Evolutionary conservation across 2,888 invertebrate genomes (phyloP).

Genomic region (Catonia carolina): DNA sequence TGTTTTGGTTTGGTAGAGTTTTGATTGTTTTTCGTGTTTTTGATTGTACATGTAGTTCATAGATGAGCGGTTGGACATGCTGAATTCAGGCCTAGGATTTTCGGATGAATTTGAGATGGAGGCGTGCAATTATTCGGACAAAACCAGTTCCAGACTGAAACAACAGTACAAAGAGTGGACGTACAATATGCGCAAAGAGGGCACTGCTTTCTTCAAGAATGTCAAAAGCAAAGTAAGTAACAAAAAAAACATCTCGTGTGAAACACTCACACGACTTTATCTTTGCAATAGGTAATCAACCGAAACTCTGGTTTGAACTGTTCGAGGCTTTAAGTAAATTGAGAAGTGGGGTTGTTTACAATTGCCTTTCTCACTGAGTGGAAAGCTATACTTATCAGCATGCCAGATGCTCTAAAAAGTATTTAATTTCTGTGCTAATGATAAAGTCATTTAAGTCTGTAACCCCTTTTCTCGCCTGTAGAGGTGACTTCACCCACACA

Average conservation of each 20-base stretch:
- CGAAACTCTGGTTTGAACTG: not conserved
- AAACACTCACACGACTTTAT: no score
- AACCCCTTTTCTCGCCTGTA: no score
- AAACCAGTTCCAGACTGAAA: slow-evolving; percentile 55
- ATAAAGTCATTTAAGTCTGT: no score
- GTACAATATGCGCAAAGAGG: slow-evolving; percentile 68
- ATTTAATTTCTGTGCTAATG: no score
- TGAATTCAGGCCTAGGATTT: slow-evolving; percentile 88
- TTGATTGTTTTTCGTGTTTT: no score
- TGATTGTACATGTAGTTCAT: slow-evolving; percentile 91
- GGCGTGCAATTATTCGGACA: slow-evolving; percentile 62
- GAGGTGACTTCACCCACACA: no score
- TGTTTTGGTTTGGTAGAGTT: no score
- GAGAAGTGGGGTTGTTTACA: not conserved
- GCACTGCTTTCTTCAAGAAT: slow-evolving; percentile 75
- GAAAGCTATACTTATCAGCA: no score
- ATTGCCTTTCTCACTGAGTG: no score
- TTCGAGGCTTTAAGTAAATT: not conserved
- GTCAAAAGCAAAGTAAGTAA: slow-evolving; percentile 77
- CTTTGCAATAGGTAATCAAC: not conserved
- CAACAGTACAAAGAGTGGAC: slow-evolving; percentile 77
- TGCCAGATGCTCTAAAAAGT: no score
- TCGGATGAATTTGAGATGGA: slow-evolving; percentile 95
- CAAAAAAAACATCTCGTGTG: no score
- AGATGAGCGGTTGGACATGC: slow-evolving; percentile 84